phyloP scores from a whole-genome alignment of 1,140 invertebrate genomes.

The Sarcophaga bullata region DNA sequence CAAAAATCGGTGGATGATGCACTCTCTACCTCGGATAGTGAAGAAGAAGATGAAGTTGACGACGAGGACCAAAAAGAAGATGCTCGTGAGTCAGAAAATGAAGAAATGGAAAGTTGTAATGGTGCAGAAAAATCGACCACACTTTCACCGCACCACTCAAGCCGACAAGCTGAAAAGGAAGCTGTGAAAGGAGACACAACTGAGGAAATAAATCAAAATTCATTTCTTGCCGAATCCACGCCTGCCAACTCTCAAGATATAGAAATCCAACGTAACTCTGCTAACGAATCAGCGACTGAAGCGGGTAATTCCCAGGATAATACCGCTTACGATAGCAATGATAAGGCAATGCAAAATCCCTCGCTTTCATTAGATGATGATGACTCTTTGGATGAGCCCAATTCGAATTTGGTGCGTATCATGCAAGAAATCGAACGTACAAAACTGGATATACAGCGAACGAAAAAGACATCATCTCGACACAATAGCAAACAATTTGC shows the following conservation, averaged over 20 bases:
- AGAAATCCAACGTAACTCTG: slow-evolving; percentile 34
- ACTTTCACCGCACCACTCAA: no score
- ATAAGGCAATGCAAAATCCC: background rate
- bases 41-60: slow-evolving; percentile 41
- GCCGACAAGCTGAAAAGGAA: background rate
- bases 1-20: slow-evolving; percentile 62
- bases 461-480: slow-evolving; percentile 48
- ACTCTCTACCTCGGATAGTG: slow-evolving; percentile 58
- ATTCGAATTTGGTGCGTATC: slow-evolving; percentile 49
- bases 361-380: slow-evolving; percentile 27
- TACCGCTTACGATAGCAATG: background rate
- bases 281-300: slow-evolving; percentile 32
- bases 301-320: slow-evolving; percentile 35
- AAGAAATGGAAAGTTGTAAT: slow-evolving; percentile 36
- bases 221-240: slow-evolving; percentile 48
- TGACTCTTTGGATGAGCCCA: slow-evolving; percentile 44
- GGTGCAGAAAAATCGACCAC: no score
- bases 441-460: slow-evolving; percentile 56
- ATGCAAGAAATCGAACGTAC: slow-evolving; percentile 60
- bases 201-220: slow-evolving; percentile 36
- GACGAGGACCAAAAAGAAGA: slow-evolving; percentile 18
- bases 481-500: slow-evolving; percentile 19
- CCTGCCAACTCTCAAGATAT: slow-evolving; percentile 41
- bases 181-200: background rate
- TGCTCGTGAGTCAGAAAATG: background rate